Evolutionary conservation across 2,113 vertebrate genomes (phyloP).

Genomic region (Lota lota): DNA sequence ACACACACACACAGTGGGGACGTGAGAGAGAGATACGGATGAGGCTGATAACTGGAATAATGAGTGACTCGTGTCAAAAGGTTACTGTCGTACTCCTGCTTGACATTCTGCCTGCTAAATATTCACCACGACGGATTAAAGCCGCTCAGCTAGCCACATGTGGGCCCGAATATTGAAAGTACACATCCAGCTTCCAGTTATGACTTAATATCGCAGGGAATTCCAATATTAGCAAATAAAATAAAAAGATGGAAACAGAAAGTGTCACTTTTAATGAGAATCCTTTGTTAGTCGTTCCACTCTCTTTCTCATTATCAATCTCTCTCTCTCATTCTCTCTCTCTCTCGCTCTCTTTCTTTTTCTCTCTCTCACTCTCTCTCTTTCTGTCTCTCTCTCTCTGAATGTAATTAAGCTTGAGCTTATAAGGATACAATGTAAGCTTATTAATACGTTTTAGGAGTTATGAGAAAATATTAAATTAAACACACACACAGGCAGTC

Average conservation of each 20-base stretch:
- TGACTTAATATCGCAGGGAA: constrained; percentile 46
- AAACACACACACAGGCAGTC: constrained; percentile 59
- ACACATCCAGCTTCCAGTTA: constrained; percentile 37
- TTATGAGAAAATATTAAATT: constrained; percentile 58
- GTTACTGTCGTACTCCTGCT: constrained; percentile 52
- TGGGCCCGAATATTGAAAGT: constrained; percentile 54
- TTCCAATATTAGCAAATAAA: constrained; percentile 66
- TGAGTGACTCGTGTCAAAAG: constrained; percentile 57
- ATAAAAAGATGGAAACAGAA: constrained; percentile 61
- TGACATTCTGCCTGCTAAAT: constrained; percentile 69
- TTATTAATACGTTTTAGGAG: constrained; percentile 69
- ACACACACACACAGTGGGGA: constrained; percentile 6
- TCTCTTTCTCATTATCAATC: constrained; percentile 52
- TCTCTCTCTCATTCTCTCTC: too few species aligned
- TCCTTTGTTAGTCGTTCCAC: constrained; percentile 61
- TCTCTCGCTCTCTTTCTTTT: not conserved
- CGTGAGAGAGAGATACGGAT: constrained; percentile 4
- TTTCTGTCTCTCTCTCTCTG: constrained; percentile 11
- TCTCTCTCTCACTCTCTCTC: not conserved
- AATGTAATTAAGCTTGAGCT: constrained; percentile 74
- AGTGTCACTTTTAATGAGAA: constrained; percentile 58
- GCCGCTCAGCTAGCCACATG: constrained; percentile 58
- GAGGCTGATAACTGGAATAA: constrained; percentile 47
- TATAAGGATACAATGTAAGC: constrained; percentile 72
- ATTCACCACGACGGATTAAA: constrained; percentile 56